Conservation (phyloP, 1,140 invertebrate genomes). For the Panagrolaimus sp. region DNA sequence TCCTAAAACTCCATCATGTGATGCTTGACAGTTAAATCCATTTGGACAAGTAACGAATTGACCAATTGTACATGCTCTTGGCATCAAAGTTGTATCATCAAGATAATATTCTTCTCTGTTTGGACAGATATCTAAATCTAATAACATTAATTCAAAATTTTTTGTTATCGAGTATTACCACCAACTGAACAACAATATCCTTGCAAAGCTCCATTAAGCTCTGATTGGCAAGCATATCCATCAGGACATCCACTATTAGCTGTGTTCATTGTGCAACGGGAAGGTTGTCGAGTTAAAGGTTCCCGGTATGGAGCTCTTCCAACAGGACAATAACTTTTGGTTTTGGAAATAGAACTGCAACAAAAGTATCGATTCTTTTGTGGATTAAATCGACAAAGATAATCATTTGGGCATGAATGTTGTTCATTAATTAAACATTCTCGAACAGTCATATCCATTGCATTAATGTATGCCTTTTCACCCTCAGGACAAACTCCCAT, state of each 20-base stretch:
- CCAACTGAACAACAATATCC: conserved; percentile 54
- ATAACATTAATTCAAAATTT: neutral
- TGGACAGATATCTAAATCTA: conserved; percentile 41
- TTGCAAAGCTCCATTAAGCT: conserved; percentile 51
- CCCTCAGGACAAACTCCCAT: conserved; percentile 55
- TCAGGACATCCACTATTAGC: conserved; percentile 53
- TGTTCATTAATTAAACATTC: conserved; percentile 57
- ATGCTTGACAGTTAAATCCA: conserved; percentile 55
- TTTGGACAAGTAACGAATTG: conserved; percentile 59
- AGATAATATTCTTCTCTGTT: conserved; percentile 58
- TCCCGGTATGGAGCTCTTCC: conserved; percentile 57
- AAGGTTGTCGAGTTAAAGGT: conserved; percentile 52
- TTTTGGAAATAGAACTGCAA: conserved; percentile 53
- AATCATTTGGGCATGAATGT: conserved; percentile 52
- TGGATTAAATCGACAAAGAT: conserved; percentile 55
- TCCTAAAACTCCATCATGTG: conserved; percentile 54
- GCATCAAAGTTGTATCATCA: conserved; percentile 54
- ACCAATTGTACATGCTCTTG: conserved; percentile 53
- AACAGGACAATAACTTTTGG: conserved; percentile 47
- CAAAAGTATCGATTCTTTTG: conserved; percentile 57
- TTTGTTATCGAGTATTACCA: neutral
- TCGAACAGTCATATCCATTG: conserved; percentile 50
- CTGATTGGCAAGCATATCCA: conserved; percentile 46
- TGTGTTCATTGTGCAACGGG: conserved; percentile 54
- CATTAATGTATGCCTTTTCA: conserved; percentile 53